A percentile compares a stretch with the other conserved stretches of the same genome.
Evolutionary conservation across 2,797 vertebrate genomes (phyloP).

Genomic region (Diglossa cyanea): DNA sequence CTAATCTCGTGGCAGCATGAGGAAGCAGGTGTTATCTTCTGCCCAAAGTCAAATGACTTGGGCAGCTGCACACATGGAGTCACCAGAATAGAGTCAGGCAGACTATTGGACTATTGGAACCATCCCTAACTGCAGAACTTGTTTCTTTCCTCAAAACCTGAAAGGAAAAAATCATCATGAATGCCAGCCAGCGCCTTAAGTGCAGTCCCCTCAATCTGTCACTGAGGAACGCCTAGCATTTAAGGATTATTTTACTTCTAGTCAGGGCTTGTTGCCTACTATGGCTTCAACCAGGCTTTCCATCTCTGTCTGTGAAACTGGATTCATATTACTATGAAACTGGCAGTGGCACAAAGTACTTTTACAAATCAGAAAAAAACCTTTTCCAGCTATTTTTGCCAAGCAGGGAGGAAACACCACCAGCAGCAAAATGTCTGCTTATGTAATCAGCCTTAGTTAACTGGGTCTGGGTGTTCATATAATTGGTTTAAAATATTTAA

Average conservation of each 20-base stretch:
- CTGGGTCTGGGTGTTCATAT: not conserved
- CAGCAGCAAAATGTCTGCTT: not conserved
- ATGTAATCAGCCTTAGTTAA: not conserved
- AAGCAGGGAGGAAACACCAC: not conserved
- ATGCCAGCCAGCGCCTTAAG: not conserved
- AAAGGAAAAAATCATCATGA: not conserved
- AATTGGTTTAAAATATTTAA: conserved; percentile 28
- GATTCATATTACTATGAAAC: not conserved
- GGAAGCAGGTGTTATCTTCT: not conserved
- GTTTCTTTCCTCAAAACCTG: not conserved
- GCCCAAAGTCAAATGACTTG: not conserved
- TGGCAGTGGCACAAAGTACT: not conserved
- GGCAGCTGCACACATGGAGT: not conserved
- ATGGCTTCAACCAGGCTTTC: not conserved
- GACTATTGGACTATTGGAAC: not conserved
- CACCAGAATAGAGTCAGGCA: not conserved
- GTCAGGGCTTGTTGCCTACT: not conserved
- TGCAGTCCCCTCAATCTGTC: not conserved
- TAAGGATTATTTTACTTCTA: not conserved
- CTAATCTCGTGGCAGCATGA: not conserved
- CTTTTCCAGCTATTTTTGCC: not conserved
- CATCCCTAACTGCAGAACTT: not conserved
- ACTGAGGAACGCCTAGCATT: not conserved
- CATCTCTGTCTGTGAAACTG: not conserved
- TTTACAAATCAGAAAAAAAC: not conserved